Percentiles rank a stretch among this genome's conserved stretches.
phyloP scores from a whole-genome alignment of 2,888 invertebrate genomes.

The Helleia helle region DNA sequence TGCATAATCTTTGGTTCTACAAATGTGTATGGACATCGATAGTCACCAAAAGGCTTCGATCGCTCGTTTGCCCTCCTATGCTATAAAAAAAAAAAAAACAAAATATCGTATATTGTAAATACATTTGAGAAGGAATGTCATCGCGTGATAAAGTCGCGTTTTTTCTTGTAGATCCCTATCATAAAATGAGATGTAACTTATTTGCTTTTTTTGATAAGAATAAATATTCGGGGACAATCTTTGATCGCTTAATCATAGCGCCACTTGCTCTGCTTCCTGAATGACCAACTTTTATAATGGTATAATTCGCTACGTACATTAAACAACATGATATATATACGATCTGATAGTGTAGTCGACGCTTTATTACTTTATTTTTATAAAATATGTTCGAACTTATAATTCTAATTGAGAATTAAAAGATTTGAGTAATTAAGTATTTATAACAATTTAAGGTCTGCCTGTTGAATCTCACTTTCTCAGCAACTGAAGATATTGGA shows the following conservation, averaged over 20 bases:
- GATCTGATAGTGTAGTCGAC: neutral
- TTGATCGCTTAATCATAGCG: constrained; percentile 8
- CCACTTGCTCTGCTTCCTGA: neutral
- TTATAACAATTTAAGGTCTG: too few species aligned
- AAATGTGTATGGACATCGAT: too few species aligned
- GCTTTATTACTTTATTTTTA: neutral
- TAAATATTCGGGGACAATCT: constrained; percentile 5
- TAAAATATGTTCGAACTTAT: too few species aligned
- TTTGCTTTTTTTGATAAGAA: constrained; percentile 27
- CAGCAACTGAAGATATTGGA: too few species aligned
- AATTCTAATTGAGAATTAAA: too few species aligned
- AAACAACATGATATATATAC: neutral
- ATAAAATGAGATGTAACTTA: constrained; percentile 56
- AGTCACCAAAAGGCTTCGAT: too few species aligned
- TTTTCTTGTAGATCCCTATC: constrained; percentile 44
- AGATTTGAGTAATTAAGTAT: too few species aligned
- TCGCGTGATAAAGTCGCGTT: constrained; percentile 41
- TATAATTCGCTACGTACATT: constrained; percentile 4
- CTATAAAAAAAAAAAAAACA: too few species aligned
- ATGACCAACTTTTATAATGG: constrained; percentile 8
- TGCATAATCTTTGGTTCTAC: too few species aligned
- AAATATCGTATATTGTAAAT: neutral
- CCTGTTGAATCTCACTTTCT: too few species aligned
- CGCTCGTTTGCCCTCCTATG: too few species aligned
- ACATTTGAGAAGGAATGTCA: constrained; percentile 8